Evolutionary conservation across 2,113 vertebrate species (phyloP).

Genomic region (Lagopus muta): DNA sequence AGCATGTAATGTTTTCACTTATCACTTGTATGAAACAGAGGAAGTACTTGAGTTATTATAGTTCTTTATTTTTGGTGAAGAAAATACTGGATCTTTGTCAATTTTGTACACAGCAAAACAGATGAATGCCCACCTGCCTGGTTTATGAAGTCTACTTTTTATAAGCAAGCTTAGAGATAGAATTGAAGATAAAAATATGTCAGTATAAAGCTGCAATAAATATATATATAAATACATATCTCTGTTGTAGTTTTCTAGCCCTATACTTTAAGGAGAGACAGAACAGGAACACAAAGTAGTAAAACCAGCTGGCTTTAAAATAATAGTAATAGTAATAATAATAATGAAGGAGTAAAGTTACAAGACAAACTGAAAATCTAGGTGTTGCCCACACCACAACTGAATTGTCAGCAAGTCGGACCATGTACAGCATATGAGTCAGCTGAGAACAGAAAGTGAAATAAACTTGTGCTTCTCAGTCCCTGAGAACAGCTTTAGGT

Average conservation of each 20-base stretch:
- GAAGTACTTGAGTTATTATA: neutral
- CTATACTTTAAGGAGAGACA: neutral
- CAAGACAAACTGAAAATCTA: neutral
- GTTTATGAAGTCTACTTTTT: neutral
- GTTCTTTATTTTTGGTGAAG: neutral
- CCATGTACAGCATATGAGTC: neutral
- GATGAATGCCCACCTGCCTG: neutral
- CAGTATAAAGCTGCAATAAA: neutral
- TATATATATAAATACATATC: neutral
- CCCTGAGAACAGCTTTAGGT: neutral
- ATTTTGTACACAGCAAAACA: neutral
- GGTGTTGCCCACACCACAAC: neutral
- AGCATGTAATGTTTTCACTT: neutral
- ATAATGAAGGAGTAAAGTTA: neutral
- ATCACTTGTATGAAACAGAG: neutral
- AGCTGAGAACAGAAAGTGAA: constrained; percentile 20
- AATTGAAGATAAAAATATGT: neutral
- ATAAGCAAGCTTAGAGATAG: neutral
- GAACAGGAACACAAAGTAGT: neutral
- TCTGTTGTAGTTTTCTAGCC: neutral
- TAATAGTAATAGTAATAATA: neutral
- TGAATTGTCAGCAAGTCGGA: neutral
- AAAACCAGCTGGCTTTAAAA: neutral
- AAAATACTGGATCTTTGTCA: neutral
- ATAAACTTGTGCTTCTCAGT: neutral